Evolutionary conservation across 2,797 vertebrate species (phyloP), one percentile per base, ranked within the genome.

Genomic region (Megalops cyprinoides): DNA sequence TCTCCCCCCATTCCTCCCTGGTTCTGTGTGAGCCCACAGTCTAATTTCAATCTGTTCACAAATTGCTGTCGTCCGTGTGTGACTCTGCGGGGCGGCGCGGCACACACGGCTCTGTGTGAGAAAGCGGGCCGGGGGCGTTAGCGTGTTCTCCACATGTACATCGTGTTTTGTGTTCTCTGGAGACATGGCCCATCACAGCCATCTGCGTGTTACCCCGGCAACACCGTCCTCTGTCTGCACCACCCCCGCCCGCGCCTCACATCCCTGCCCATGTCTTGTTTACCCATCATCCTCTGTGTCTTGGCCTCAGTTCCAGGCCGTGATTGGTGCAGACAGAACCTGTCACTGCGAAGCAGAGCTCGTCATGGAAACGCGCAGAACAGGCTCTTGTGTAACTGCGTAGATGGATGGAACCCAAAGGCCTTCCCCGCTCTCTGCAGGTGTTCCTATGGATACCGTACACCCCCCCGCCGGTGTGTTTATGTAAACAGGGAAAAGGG

Each of bases 11-110:
- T 8, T 74, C 42, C 46, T 74, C 71, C 46, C 25, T 6, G 23
- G 14, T 9, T 12, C 12, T 74, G 71, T 48, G 46, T 42, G 51
- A 23, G 74, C 74, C 76, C 58, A 82, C 79, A 77, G 77, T 79
- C 74, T 44, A 76, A 84, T 73, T 60, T 62, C 81, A 55, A 76
- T 75, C 81, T 81, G 56, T 78, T 69, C 77, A 81, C 85, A 86
- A 83, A 84, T 83, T 82, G 81, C 83, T 84, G 79, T 83, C n/a
- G n/a, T n/a, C 85, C 79, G 78, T 76, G 73, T 74, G 80, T 85
- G 69, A 34, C 51, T 80, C 53, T 73, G 65, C 44, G 79, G 25
- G 74, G 7, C 28, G 28, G 65, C 34, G 20, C 31, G 37, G 62
- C 18, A 31, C 39, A 12, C 18, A 18, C 67, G 0, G 39, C 3